Percentiles rank a stretch among this genome's conserved stretches.
These are phyloP conservation scores for Notodonta ziczac DNA, from an alignment of 2,888 invertebrate species.

Conservation along the genomic window DNA sequence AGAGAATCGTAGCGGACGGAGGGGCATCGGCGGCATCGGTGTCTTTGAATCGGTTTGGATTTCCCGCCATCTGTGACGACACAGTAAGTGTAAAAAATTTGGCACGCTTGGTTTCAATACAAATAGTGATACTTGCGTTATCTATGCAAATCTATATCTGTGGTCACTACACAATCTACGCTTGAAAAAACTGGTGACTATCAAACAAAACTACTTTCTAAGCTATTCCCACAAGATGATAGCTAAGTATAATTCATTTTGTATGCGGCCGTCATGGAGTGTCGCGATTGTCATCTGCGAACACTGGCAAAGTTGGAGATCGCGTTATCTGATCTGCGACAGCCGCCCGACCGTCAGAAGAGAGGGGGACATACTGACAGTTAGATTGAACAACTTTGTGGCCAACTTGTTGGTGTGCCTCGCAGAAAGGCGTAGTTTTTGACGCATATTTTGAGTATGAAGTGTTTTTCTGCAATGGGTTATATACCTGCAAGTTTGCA, in stretches of 20 bases:
- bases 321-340: slow-evolving; percentile 33
- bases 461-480: too few species aligned
- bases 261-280: slow-evolving; percentile 35
- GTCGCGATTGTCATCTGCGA: slow-evolving; percentile 37
- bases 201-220: slow-evolving; percentile 40
- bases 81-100: too few species aligned
- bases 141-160: too few species aligned
- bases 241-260: slow-evolving; percentile 41
- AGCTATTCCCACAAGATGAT: slow-evolving; percentile 29
- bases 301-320: slow-evolving; percentile 22
- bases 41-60: too few species aligned
- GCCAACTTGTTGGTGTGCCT: neutral
- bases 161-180: neutral
- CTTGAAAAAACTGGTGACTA: neutral
- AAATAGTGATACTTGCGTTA: too few species aligned
- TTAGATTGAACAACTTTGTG: neutral
- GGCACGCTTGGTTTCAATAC: too few species aligned
- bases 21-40: too few species aligned
- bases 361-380: neutral
- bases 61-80: too few species aligned
- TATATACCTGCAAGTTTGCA: too few species aligned
- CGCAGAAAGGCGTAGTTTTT: neutral
- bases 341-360: slow-evolving; percentile 18
- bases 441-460: too few species aligned
- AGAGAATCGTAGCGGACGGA: too few species aligned